These are phyloP conservation scores for Axis porcinus DNA, from an alignment of 2,113 vertebrate genomes.

Conservation along the genomic window DNA sequence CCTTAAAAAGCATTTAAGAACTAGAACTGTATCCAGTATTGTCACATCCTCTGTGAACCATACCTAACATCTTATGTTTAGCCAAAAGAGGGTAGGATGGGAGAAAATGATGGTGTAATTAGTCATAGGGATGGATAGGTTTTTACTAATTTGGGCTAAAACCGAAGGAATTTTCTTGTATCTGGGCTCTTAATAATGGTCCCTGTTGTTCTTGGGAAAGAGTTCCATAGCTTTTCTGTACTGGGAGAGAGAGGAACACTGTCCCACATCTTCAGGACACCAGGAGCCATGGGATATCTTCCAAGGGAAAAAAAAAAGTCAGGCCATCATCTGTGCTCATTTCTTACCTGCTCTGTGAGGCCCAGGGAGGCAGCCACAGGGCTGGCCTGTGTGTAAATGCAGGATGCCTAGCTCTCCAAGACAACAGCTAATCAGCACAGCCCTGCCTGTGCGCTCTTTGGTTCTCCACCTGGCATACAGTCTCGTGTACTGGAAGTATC, in stretches of 20 bases:
- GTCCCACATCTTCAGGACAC: not conserved
- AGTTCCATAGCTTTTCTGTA: not conserved
- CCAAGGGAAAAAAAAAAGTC: not conserved
- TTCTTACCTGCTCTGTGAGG: not conserved
- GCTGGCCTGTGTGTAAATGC: not conserved
- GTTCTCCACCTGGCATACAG: rapidly evolving
- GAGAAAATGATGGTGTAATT: not conserved
- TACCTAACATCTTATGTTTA: not conserved
- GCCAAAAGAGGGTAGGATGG: not conserved
- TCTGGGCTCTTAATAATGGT: not conserved
- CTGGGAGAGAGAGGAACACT: not conserved
- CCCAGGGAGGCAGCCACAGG: not conserved
- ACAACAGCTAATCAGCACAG: not conserved
- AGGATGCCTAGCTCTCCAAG: not conserved
- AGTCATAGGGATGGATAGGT: not conserved
- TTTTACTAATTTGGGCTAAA: not conserved
- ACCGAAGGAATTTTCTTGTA: not conserved
- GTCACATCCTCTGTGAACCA: not conserved
- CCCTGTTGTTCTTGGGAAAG: not conserved
- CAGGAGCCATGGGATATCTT: not conserved
- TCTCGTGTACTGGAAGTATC: not conserved
- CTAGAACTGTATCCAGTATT: not conserved
- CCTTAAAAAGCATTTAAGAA: slow-evolving; percentile 5
- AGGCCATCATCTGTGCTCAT: not conserved
- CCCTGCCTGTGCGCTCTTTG: not conserved